phyloP scores from a whole-genome alignment of 2,113 vertebrate genomes.

The Tragelaphus strepsiceros region DNA sequence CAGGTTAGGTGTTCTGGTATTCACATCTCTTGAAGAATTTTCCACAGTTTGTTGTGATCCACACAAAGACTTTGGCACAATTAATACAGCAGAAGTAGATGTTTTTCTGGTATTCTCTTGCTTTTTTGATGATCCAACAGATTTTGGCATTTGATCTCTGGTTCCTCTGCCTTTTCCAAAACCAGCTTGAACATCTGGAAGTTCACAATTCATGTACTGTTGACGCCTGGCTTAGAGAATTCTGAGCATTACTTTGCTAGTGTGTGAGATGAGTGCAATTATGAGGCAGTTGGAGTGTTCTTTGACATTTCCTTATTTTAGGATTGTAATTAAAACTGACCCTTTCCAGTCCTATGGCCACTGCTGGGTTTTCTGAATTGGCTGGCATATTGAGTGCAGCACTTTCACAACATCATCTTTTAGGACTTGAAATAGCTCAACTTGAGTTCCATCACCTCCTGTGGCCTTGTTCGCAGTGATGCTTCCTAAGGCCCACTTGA shows the following conservation, averaged over 20 bases:
- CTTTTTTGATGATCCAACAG: background rate
- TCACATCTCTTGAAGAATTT: background rate
- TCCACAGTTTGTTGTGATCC: background rate
- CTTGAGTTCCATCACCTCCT: background rate
- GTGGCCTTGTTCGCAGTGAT: rapidly evolving
- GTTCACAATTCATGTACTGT: background rate
- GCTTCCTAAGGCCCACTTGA: background rate
- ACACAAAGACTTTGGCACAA: background rate
- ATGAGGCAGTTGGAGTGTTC: background rate
- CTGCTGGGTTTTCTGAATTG: background rate
- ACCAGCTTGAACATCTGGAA: background rate
- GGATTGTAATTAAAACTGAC: background rate
- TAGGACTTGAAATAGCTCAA: background rate
- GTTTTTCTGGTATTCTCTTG: background rate
- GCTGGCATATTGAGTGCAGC: background rate
- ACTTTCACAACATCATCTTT: background rate
- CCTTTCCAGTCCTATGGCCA: background rate
- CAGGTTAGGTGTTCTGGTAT: background rate
- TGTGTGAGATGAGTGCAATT: background rate
- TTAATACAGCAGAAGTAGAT: background rate
- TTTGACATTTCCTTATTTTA: background rate
- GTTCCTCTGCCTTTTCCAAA: background rate
- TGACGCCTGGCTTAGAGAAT: background rate
- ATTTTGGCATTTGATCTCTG: background rate
- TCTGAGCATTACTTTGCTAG: background rate